Conservation (phyloP, 2,888 invertebrate genomes). For the Drosophila peninsularis region DNA sequence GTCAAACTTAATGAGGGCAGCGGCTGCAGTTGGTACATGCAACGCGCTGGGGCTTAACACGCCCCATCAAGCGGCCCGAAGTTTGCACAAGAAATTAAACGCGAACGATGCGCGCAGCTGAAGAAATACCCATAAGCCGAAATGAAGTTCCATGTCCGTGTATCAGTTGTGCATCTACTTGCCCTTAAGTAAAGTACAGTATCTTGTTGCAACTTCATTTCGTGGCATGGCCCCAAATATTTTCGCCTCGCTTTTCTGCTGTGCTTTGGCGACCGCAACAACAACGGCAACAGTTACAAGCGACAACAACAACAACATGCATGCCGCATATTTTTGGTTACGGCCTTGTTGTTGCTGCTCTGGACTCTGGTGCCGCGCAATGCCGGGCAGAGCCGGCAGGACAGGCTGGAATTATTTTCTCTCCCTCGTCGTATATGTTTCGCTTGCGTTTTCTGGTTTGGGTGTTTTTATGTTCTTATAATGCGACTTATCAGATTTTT, state of each 20-base stretch:
- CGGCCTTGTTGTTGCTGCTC: constrained; percentile 70
- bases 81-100: constrained; percentile 79
- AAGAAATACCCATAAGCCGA: constrained; percentile 55
- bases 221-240: constrained; percentile 77
- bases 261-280: constrained; percentile 60
- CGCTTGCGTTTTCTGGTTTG: constrained; percentile 69
- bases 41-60: constrained; percentile 38
- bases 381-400: constrained; percentile 18
- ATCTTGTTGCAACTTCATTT: constrained; percentile 81
- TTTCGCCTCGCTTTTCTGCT: constrained; percentile 55
- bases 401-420: constrained; percentile 70
- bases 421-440: constrained; percentile 65
- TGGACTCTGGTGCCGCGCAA: constrained; percentile 10
- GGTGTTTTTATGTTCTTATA: constrained; percentile 82
- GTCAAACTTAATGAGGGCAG: constrained; percentile 70
- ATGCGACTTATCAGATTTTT: constrained; percentile 81
- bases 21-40: constrained; percentile 32
- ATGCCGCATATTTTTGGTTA: constrained; percentile 73
- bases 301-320: constrained; percentile 53
- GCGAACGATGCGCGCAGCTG: constrained; percentile 43
- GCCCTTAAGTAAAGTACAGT: constrained; percentile 82
- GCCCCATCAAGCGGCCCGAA: constrained; percentile 62
- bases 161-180: constrained; percentile 80
- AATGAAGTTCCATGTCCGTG: constrained; percentile 66
- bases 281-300: constrained; percentile 25